Conservation (phyloP, 1,140 invertebrate species). For the Cylas formicarius region DNA sequence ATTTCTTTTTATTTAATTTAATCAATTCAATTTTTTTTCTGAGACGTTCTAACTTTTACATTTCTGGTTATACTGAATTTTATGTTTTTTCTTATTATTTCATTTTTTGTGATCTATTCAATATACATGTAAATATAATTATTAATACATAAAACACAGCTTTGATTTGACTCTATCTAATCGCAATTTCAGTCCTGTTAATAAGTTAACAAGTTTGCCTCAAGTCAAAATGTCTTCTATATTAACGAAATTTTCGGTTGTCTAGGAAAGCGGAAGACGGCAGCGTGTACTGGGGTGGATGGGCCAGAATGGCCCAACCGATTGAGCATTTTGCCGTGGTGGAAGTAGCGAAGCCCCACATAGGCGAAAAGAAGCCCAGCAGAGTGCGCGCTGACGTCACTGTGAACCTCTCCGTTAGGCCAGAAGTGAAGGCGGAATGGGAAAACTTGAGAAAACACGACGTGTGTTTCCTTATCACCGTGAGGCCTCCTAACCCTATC, state of each 20-base stretch:
- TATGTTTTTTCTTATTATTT: no score
- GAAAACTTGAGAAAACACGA: slow-evolving; percentile 95
- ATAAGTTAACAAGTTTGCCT: no score
- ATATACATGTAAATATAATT: no score
- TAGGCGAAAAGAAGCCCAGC: slow-evolving; percentile 90
- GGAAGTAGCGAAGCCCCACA: slow-evolving; percentile 85
- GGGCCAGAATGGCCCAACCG: slow-evolving; percentile 97
- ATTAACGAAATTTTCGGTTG: slow-evolving; percentile 9
- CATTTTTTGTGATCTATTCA: no score
- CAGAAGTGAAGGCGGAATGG: slow-evolving; percentile 95
- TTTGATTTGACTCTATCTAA: no score
- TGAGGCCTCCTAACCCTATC: slow-evolving; percentile 74
- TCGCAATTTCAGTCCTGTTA: no score
- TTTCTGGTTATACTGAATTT: no score
- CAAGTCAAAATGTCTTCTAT: no score
- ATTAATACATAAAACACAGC: no score
- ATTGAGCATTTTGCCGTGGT: slow-evolving; percentile 89
- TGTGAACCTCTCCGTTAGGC: slow-evolving; percentile 81
- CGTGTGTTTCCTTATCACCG: slow-evolving; percentile 92
- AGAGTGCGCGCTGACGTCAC: slow-evolving; percentile 90
- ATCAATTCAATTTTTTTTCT: no score
- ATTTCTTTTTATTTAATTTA: no score
- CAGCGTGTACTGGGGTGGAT: slow-evolving; percentile 86
- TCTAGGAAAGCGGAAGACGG: slow-evolving; percentile 78
- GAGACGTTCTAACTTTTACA: no score